phyloP scores from a whole-genome alignment of 2,113 vertebrate species.

The Serilophus lunatus region DNA sequence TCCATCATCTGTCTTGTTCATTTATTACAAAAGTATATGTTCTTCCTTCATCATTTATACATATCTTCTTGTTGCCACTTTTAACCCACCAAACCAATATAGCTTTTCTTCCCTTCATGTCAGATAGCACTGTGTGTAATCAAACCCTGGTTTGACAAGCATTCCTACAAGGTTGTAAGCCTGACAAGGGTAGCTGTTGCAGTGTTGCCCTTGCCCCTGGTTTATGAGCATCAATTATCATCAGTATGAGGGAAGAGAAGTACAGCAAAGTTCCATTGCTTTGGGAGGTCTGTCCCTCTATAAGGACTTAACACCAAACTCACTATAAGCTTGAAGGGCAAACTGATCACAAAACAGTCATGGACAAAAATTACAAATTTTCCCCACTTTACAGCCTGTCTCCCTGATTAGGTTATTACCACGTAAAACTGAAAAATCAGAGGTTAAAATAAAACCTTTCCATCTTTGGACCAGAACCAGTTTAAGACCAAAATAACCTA shows the following conservation, averaged over 20 bases:
- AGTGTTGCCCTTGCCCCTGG: conserved; percentile 9
- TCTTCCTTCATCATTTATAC: background rate
- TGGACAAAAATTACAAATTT: conserved; percentile 34
- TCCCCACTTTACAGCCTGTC: conserved; percentile 1
- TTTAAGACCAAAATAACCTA: conserved; percentile 6
- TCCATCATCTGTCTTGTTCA: background rate
- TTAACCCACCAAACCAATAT: background rate
- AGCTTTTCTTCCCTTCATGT: background rate
- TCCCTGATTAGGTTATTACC: conserved; percentile 57
- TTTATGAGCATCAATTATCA: conserved; percentile 30
- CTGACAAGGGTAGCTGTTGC: background rate
- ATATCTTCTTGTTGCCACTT: background rate
- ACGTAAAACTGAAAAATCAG: conserved; percentile 50
- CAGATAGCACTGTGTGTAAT: background rate
- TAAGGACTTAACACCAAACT: conserved; percentile 47
- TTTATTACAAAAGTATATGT: background rate
- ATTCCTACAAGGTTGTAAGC: background rate
- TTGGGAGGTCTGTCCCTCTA: conserved; percentile 4
- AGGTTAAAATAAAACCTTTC: conserved; percentile 44
- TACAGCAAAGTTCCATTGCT: background rate
- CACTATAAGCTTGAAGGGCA: conserved; percentile 57
- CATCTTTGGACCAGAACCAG: conserved; percentile 24
- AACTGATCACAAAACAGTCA: conserved; percentile 29
- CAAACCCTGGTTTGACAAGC: background rate
- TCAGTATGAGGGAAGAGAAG: background rate